Evolutionary conservation across 2,888 invertebrate genomes (phyloP).

Genomic region (Rutpela maculata): DNA sequence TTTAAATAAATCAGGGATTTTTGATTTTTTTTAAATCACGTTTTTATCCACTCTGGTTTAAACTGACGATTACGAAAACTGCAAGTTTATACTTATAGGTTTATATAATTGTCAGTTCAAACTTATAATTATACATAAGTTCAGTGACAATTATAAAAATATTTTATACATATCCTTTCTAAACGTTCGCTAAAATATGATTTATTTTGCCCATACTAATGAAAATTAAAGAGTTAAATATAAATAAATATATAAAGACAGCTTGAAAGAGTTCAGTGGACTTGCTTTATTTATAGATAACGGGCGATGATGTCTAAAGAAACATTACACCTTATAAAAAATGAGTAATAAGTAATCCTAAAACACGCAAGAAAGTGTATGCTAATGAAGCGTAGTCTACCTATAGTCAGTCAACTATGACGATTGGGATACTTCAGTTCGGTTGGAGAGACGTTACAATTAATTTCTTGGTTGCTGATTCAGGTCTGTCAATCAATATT

Average conservation of each 20-base stretch:
- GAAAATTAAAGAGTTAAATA: too few relatives aligned
- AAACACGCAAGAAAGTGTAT: conserved; percentile 23
- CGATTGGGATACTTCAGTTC: conserved; percentile 7
- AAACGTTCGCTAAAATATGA: too few relatives aligned
- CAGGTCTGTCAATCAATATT: neutral
- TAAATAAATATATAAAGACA: neutral
- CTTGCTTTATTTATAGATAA: neutral
- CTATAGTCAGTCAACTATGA: neutral
- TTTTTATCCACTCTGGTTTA: too few relatives aligned
- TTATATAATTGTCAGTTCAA: too few relatives aligned
- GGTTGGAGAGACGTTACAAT: conserved; percentile 19
- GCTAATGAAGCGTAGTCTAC: conserved; percentile 16
- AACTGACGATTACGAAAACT: too few relatives aligned
- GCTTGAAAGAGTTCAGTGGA: neutral
- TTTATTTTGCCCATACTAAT: too few relatives aligned
- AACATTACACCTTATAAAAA: conserved; percentile 18
- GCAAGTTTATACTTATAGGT: too few relatives aligned
- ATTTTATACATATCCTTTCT: too few relatives aligned
- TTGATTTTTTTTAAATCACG: too few relatives aligned
- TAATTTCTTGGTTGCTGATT: conserved; percentile 7
- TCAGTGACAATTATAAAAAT: too few relatives aligned
- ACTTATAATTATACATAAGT: too few relatives aligned
- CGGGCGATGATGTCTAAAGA: conserved; percentile 1
- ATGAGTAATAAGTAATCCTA: conserved; percentile 4
- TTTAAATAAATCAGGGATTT: too few relatives aligned